Percentiles rank a stretch among this genome's conserved stretches.
These are phyloP conservation scores for Agrochola macilenta DNA, from an alignment of 2,888 invertebrate species.

Conservation along the genomic window DNA sequence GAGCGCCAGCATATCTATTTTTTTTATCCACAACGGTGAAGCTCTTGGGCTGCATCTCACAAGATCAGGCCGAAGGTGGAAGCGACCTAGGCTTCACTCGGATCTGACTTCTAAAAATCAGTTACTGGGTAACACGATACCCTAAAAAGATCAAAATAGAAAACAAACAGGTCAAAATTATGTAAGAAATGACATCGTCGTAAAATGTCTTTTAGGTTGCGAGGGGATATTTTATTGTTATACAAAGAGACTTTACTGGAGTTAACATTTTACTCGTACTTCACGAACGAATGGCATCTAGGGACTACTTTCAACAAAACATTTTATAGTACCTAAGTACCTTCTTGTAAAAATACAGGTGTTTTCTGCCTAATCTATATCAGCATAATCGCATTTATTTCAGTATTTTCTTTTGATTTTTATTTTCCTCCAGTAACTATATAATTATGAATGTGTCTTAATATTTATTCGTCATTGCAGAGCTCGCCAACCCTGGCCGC, in stretches of 20 bases:
- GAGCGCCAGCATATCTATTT: neutral
- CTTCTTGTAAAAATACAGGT: conserved; percentile 17
- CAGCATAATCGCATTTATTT: conserved; percentile 15
- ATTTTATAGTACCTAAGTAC: conserved; percentile 11
- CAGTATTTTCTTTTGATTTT: neutral
- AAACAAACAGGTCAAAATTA: neutral
- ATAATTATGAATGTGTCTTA: neutral
- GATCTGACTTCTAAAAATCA: neutral
- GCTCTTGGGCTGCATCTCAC: too few relatives aligned
- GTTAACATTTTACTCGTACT: conserved; percentile 30
- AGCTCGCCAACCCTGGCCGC: conserved; percentile 58
- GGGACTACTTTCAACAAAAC: conserved; percentile 36
- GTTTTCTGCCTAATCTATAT: conserved; percentile 31
- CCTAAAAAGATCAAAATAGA: neutral
- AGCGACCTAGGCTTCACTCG: too few relatives aligned
- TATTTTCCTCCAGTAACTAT: neutral
- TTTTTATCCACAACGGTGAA: too few relatives aligned
- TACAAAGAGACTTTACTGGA: conserved; percentile 24
- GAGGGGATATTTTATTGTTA: conserved; percentile 21
- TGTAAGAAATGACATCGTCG: neutral
- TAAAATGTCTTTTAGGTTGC: neutral
- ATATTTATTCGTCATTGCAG: conserved; percentile 40
- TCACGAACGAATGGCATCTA: conserved; percentile 31
- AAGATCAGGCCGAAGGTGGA: too few relatives aligned
- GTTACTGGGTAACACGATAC: neutral